Evolutionary conservation across 2,888 invertebrate species (phyloP).

Genomic region (Pyrgus malvae): DNA sequence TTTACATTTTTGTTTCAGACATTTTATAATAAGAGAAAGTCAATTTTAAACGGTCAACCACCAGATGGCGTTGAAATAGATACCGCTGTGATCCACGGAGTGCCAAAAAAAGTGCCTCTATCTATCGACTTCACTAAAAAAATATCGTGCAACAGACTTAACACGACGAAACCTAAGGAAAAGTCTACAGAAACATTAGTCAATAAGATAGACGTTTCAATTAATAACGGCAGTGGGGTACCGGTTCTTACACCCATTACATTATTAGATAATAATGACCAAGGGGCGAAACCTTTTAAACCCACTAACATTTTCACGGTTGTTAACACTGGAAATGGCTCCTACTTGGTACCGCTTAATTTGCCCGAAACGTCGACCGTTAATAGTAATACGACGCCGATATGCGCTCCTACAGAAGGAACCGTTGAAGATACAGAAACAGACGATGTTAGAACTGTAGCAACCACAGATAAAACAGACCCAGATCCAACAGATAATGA

Average conservation of each 20-base stretch:
- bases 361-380: constrained; percentile 41
- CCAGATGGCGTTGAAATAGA: constrained; percentile 42
- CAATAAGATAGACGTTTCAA: constrained; percentile 39
- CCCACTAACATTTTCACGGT: constrained; percentile 43
- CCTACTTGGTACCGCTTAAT: constrained; percentile 50
- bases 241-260: no score
- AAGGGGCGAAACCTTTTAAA: no score
- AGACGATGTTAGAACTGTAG: not conserved
- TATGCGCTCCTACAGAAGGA: constrained; percentile 31
- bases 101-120: constrained; percentile 45
- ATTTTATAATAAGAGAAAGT: not conserved
- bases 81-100: no score
- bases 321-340: constrained; percentile 48
- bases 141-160: constrained; percentile 35
- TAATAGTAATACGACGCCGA: constrained; percentile 36
- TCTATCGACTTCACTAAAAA: constrained; percentile 54
- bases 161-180: constrained; percentile 20
- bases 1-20: constrained; percentile 33
- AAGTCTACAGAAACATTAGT: constrained; percentile 7
- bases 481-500: constrained; percentile 6
- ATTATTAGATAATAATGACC: no score
- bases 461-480: constrained; percentile 29
- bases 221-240: constrained; percentile 21
- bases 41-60: constrained; percentile 15
- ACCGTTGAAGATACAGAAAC: constrained; percentile 10